Percentiles rank a stretch among this genome's conserved stretches.
Evolutionary conservation across 2,797 vertebrate species (phyloP).

Genomic region (Mormyrops boulengeri): DNA sequence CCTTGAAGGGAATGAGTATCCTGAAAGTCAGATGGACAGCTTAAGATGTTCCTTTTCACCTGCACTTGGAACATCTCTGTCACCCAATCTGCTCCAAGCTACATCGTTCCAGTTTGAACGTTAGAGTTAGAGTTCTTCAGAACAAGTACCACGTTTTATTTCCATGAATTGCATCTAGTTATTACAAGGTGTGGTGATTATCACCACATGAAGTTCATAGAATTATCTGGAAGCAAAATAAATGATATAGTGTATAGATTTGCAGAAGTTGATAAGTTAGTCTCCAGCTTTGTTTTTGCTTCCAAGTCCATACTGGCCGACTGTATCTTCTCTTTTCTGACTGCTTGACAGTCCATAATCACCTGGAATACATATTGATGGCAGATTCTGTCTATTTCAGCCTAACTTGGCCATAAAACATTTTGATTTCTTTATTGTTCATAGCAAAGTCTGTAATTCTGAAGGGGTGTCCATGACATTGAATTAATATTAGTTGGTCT

Average conservation of each 20-base stretch:
- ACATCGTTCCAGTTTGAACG: not conserved
- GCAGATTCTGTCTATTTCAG: not conserved
- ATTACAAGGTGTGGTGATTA: not conserved
- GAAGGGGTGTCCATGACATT: not conserved
- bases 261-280: not conserved
- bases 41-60: not conserved
- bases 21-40: not conserved
- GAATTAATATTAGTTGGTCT: not conserved
- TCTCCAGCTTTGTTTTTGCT: not conserved
- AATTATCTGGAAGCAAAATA: not conserved
- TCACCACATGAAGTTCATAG: not conserved
- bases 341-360: not conserved
- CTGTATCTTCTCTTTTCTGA: not conserved
- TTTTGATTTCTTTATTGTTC: not conserved
- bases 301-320: not conserved
- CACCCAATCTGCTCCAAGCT: not conserved
- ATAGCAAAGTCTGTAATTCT: not conserved
- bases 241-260: not conserved
- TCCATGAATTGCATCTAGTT: not conserved
- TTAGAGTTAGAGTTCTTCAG: not conserved
- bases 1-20: not conserved
- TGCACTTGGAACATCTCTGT: not conserved
- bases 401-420: not conserved
- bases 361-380: not conserved
- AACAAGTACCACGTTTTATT: not conserved